phyloP scores from a whole-genome alignment of 2,888 invertebrate genomes.

The Uloborus plumipes region DNA sequence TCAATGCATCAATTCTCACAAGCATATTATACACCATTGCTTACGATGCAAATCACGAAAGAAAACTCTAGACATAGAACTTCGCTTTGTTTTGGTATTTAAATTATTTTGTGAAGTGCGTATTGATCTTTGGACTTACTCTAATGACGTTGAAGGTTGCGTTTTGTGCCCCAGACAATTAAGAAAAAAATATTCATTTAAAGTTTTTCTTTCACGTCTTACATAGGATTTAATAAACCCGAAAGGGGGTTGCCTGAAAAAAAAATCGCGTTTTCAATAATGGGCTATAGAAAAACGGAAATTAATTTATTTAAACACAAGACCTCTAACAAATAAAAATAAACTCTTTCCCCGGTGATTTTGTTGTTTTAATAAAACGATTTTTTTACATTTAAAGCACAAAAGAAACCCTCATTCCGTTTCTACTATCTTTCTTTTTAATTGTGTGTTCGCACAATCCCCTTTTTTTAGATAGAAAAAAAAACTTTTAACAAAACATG shows the following conservation, averaged over 20 bases:
- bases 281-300: conserved; percentile 23
- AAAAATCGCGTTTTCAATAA: conserved; percentile 21
- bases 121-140: conserved; percentile 16
- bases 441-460: conserved; percentile 10
- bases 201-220: conserved; percentile 15
- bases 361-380: conserved; percentile 5
- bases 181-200: neutral
- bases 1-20: too few relatives aligned
- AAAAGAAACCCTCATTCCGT: conserved; percentile 45
- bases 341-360: conserved; percentile 19
- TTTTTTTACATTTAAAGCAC: conserved; percentile 30
- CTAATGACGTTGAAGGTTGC: neutral
- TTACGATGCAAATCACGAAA: too few relatives aligned
- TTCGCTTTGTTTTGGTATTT: too few relatives aligned
- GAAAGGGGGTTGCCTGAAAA: neutral
- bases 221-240: conserved; percentile 19
- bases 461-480: conserved; percentile 9
- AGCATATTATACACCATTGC: too few relatives aligned
- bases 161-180: conserved; percentile 7
- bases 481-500: conserved; percentile 17
- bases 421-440: conserved; percentile 19
- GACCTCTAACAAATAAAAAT: conserved; percentile 41
- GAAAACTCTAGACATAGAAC: too few relatives aligned
- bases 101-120: too few relatives aligned
- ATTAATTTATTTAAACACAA: conserved; percentile 40